These are phyloP conservation scores for Lasioglossum zephyrum DNA, from an alignment of 2,888 invertebrate species.

Conservation along the genomic window DNA sequence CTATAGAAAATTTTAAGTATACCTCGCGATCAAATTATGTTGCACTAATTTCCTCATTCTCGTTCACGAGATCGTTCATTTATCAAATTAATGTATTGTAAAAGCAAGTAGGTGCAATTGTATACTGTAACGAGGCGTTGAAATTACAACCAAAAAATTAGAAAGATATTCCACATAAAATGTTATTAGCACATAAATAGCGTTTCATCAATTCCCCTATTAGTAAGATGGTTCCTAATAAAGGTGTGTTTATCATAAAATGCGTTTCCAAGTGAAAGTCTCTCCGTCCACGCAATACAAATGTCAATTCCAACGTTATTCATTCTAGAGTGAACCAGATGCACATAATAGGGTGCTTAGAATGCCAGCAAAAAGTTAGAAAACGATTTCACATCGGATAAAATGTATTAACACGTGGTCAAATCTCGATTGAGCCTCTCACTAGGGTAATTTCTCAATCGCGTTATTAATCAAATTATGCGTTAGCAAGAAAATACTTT, in stretches of 20 bases:
- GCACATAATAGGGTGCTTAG: neutral
- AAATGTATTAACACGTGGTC: neutral
- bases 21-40: neutral
- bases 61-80: neutral
- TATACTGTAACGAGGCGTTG: neutral
- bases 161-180: neutral
- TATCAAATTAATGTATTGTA: constrained; percentile 13
- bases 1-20: neutral
- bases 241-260: neutral
- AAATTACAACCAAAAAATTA: neutral
- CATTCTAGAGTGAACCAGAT: neutral
- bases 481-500: neutral
- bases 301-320: neutral
- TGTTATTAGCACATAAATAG: neutral
- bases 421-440: neutral
- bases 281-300: neutral
- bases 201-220: neutral
- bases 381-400: neutral
- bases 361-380: neutral
- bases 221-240: neutral
- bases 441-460: neutral
- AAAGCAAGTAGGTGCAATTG: constrained; percentile 14
- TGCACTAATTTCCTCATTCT: neutral
- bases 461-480: neutral
- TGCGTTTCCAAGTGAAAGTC: neutral